Evolutionary conservation across 2,797 vertebrate species (phyloP), one percentile per base, ranked within the genome.

Genomic region (Periparus ater): DNA sequence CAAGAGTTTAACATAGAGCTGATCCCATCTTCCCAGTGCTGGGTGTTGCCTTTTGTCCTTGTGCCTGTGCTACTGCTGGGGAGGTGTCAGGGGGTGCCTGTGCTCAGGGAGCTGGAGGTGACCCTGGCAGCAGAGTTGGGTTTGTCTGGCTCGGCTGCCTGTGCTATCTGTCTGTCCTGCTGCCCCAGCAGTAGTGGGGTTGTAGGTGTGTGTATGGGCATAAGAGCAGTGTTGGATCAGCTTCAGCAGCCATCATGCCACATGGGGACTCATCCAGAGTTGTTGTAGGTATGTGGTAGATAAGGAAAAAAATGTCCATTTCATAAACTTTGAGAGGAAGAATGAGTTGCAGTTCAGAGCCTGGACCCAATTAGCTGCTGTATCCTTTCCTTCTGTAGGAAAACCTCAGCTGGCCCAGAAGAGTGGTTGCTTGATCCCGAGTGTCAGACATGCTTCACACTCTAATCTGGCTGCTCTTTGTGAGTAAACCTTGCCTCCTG

Each of bases 11-110:
- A 57, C 12, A 3, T 29, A 45, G 42, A 57, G 42, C 42, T 74
- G 26, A 19, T 18, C 14, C 45, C 0, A 0, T 72, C 47, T 57
- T 85, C 42, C 20, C 6, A 1, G 1, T 36, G 29, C 40, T 22
- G 9, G 7, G 4, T 18, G 13, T 65, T 93, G 25, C 23, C 6
- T 12, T 68, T 78, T 44, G 22, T 53, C 40, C 38, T 72, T 30
- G 4, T 25, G 13, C 23, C 50, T 78, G 36, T 3, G 5, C 34
- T 63, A 29, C 4, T 66, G 14, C 30, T 48, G 61, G 22, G 44
- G 36, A 30, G 10, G 13, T 70, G 7, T 30, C 34, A 27, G 51
- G n/a, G 22, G 11, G 4, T 62, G 13, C 11, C 5, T 1, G 6
- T 19, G 20, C 55, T 74, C 10, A 0, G 17, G 50, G n/a, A 61